Evolutionary conservation across 2,888 invertebrate species (phyloP), one percentile per base, ranked within the genome.

Genomic region (Laspeyria flexula): DNA sequence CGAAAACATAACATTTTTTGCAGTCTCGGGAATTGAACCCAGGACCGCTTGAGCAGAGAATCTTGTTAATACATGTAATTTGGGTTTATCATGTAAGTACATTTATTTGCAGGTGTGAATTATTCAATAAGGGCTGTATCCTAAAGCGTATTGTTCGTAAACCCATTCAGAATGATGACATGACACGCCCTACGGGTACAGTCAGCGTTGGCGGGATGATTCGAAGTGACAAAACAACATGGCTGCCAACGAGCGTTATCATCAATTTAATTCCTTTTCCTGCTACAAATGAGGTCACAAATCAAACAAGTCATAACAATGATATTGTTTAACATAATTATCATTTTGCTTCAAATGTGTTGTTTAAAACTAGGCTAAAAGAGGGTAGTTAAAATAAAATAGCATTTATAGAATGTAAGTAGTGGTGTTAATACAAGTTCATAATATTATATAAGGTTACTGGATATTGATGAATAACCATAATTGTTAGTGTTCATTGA

Each of bases 251-350:
- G 74, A 71, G 77, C 74, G 83, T 86, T 90, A 88, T 90, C 83
- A 85, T 83, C 85, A 88, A 85, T 88, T 85, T 84, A 86, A 86
- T 85, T 85, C 86, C 85, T 77, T 90, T 90, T 90, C 90, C 90
- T 90, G 88, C 73, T 81, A 79, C 71, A 81, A 90, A 90, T 91
- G 90, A 90, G 91, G 91, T 91, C 91, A 91, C 83, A 86, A 83
- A 80, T 75, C 78, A 84, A 81, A 85, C 81, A 81, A 69, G 65
- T 75, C 73, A 76, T 68, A 72, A 76, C 59, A 74, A 55, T 70
- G 62, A 58, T 60, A 63, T 67, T 70, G 70, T 65, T 59, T 59
- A 39, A 59, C 35, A 53, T 48, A n/a, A n/a, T n/a, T n/a, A n/a
- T n/a, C n/a, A 57, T 55, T 59, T 44, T 40, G 59, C 46, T 46